These are phyloP conservation scores for Cherax quadricarinatus DNA, from an alignment of 1,140 invertebrate genomes.

Conservation along the genomic window DNA sequence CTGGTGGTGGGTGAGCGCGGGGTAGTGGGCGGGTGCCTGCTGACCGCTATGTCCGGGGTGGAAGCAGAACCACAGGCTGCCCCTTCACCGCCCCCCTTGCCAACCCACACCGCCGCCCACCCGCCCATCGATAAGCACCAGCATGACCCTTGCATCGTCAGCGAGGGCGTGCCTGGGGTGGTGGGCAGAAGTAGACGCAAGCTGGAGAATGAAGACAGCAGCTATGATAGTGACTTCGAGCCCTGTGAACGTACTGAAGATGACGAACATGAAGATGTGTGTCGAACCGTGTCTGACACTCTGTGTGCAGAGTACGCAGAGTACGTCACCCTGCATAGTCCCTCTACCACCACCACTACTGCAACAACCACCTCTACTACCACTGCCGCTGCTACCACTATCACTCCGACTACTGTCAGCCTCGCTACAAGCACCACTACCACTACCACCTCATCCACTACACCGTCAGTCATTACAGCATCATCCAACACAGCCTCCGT, in stretches of 20 bases:
- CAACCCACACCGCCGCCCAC: constrained; percentile 1
- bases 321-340: constrained; percentile 80
- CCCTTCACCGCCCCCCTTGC: constrained; percentile 18
- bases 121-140: background rate
- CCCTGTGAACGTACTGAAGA: constrained; percentile 79
- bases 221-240: constrained; percentile 91
- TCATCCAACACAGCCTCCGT: background rate
- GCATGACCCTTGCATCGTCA: background rate
- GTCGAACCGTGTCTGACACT: constrained; percentile 88
- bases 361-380: constrained; percentile 2
- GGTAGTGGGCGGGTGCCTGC: constrained; percentile 44
- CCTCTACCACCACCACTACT: background rate
- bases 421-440: background rate
- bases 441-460: constrained; percentile 12
- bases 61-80: constrained; percentile 37
- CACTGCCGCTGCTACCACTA: background rate
- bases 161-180: background rate
- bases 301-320: constrained; percentile 90
- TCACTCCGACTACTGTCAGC: background rate
- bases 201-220: constrained; percentile 85
- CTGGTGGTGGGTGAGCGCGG: constrained; percentile 61
- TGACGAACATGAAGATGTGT: constrained; percentile 84
- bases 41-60: constrained; percentile 59
- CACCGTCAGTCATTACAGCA: background rate
- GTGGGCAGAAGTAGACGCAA: constrained; percentile 63